Evolutionary conservation across 2,797 vertebrate genomes (phyloP).

Genomic region (Podarcis siculus): DNA sequence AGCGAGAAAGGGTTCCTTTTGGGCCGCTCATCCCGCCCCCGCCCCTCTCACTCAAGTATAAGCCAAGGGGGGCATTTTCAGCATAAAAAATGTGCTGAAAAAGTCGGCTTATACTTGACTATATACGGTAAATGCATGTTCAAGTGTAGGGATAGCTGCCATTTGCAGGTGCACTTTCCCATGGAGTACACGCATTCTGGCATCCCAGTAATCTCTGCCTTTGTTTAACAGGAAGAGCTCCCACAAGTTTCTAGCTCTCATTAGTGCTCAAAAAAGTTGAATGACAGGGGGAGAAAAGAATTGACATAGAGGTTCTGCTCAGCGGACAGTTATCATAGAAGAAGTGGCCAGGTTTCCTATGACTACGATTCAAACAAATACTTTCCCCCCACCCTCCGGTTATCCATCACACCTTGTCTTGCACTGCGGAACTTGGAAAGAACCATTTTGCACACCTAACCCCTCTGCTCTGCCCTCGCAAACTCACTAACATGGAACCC

Average conservation of each 20-base stretch:
- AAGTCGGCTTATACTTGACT: no score
- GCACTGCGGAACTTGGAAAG: background rate
- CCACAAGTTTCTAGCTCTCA: background rate
- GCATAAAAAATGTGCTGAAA: no score
- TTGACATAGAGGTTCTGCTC: background rate
- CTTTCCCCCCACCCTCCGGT: background rate
- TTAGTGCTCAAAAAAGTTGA: background rate
- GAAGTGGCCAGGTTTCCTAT: no score
- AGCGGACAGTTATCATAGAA: background rate
- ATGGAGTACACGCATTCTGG: no score
- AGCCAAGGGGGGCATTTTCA: no score
- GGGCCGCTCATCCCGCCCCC: no score
- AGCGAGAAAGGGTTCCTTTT: no score
- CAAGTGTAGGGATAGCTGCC: background rate
- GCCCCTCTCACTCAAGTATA: no score
- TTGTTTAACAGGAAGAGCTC: background rate
- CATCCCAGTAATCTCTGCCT: background rate
- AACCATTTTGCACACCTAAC: accelerated
- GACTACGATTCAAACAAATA: background rate
- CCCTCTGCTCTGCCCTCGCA: background rate
- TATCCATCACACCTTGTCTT: no score
- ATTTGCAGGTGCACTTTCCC: background rate
- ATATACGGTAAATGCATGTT: background rate
- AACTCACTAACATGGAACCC: background rate
- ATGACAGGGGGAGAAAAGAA: no score